Evolutionary conservation across 2,888 invertebrate species (phyloP).

Genomic region (Patella caerulea): DNA sequence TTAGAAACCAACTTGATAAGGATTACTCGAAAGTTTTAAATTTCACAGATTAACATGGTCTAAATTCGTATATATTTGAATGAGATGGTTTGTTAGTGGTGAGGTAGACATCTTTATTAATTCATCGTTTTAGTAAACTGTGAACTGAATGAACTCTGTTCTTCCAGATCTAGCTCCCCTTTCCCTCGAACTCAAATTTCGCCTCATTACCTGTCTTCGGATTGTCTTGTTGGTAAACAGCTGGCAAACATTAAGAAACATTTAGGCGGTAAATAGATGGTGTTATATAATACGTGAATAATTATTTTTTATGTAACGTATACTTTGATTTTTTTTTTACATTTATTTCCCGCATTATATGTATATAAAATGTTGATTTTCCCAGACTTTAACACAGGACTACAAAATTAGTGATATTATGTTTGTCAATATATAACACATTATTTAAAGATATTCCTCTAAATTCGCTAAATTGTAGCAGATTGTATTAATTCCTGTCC

Average conservation of each 20-base stretch:
- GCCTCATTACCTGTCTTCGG: constrained; percentile 5
- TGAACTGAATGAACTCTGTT: constrained; percentile 3
- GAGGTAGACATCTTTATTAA: too few relatives aligned
- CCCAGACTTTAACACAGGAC: too few relatives aligned
- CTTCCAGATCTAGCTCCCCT: neutral
- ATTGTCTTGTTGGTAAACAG: constrained; percentile 5
- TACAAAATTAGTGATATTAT: too few relatives aligned
- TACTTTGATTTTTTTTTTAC: neutral
- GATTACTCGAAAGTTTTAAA: constrained; percentile 12
- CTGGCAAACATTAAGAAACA: constrained; percentile 5
- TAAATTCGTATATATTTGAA: too few relatives aligned
- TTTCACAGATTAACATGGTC: constrained; percentile 4
- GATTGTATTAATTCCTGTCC: too few relatives aligned
- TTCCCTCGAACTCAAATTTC: neutral
- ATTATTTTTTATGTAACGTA: neutral
- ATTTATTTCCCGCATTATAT: too few relatives aligned
- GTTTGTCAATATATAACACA: too few relatives aligned
- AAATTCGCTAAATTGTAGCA: too few relatives aligned
- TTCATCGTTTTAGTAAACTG: neutral
- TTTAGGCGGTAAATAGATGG: neutral
- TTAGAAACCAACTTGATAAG: constrained; percentile 1
- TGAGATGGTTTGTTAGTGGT: too few relatives aligned
- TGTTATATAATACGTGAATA: neutral
- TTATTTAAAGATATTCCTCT: too few relatives aligned
- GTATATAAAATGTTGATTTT: too few relatives aligned